Base-by-base conservation (phyloP, 2,113 vertebrate genomes). In the Spea bombifrons region DNA sequence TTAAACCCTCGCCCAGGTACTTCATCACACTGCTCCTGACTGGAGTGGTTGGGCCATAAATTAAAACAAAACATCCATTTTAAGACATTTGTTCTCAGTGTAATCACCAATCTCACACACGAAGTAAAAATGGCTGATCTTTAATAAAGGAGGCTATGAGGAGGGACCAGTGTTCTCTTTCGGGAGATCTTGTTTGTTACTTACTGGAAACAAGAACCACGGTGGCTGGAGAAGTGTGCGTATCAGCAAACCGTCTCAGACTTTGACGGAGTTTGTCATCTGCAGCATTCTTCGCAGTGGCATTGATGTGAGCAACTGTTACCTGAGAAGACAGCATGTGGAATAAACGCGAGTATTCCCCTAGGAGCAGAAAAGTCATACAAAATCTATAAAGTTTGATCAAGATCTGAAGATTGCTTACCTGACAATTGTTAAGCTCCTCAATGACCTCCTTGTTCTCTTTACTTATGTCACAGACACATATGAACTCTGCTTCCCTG, bases 351-450 rank as follows among this genome's bases (percentile, higher is more conserved):
- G 9, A 52, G 9, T 52, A 30, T 30, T 30, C 2, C 30, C 30
- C 30, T 30, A 30, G 30, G 30, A 30, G 30, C 10, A 53, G 10
- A 30, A 53, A 0, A 53, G 50, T 8, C 10, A 53, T 2, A 53
- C 7, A 8, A 12, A 12, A 53, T 53, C 10, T 53, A 53, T 53
- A 53, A 8, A 1, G 7, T 1, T 7, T 53, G 50, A 8, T 30
- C 0, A 65, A 8, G 15, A 5, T 16, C 15, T n/a, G 8, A 8
- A 53, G 10, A 53, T 3, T 53, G 50, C 64, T 85, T 91, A 99
- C 97, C 97, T 99, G 97, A 89, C 96, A 97, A 88, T 99, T 98
- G 89, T 99, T 99, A 63, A 99, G 94, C 82, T 99, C 97, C 87
- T 99, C 95, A 87, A 99, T 99, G 82, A 99, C 97, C 82, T 96